These are phyloP conservation scores for Whitmania pigra DNA, from an alignment of 1,140 invertebrate genomes.

Conservation along the genomic window DNA sequence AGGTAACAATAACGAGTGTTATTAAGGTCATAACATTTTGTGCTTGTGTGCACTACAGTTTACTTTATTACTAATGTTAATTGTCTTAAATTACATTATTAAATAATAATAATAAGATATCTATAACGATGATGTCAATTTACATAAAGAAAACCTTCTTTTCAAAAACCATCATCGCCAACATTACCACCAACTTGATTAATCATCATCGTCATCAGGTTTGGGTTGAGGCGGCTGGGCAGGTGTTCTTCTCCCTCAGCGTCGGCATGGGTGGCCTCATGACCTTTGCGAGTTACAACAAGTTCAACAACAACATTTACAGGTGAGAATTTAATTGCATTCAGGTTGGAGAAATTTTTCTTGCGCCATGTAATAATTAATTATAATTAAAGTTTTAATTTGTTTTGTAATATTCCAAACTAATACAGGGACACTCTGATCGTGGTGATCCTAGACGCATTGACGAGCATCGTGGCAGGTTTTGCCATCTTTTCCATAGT, in stretches of 20 bases:
- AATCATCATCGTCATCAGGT: conserved; percentile 45
- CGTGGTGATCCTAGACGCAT: conserved; percentile 84
- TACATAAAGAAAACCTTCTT: no score
- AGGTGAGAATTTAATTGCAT: conserved; percentile 35
- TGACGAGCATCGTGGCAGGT: conserved; percentile 93
- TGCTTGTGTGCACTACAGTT: no score
- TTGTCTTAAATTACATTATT: no score
- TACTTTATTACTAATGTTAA: no score
- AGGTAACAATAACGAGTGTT: not conserved
- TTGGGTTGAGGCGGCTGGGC: conserved; percentile 78
- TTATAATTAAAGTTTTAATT: conserved; percentile 1
- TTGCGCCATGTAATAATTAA: no score
- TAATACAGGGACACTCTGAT: conserved; percentile 72
- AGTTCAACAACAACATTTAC: conserved; percentile 75
- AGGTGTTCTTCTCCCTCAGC: conserved; percentile 83
- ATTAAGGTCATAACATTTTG: no score
- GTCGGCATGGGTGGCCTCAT: conserved; percentile 84
- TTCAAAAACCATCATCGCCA: no score
- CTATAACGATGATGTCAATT: not conserved
- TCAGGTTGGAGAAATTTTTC: no score
- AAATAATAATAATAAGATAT: not conserved
- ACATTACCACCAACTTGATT: no score
- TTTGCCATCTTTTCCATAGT: conserved; percentile 98
- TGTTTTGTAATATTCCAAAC: no score
- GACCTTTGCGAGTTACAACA: conserved; percentile 86